Evolutionary conservation across 1,140 invertebrate species (phyloP).

Genomic region (Cotesia glomerata): DNA sequence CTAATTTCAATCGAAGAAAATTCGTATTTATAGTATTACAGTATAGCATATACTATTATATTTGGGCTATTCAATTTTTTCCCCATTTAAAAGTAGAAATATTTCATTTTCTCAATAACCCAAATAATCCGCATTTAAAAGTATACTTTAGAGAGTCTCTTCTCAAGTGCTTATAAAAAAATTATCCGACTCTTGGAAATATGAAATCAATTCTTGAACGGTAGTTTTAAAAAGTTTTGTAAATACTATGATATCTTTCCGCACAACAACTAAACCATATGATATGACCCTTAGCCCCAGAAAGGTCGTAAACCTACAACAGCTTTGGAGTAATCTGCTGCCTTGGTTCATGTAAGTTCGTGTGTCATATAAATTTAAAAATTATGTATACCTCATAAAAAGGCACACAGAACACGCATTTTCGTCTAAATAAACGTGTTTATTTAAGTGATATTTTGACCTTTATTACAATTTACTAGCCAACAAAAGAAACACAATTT

Average conservation of each 20-base stretch:
- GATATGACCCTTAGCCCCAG: conserved; percentile 55
- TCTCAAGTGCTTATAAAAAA: too few species aligned
- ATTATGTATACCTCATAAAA: conserved; percentile 20
- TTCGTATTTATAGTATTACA: too few species aligned
- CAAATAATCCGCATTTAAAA: too few species aligned
- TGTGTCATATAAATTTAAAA: conserved; percentile 39
- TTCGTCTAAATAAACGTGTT: neutral
- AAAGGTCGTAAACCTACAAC: conserved; percentile 59
- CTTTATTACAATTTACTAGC: too few species aligned
- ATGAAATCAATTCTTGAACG: neutral
- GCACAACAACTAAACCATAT: conserved; percentile 24
- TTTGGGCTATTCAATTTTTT: too few species aligned
- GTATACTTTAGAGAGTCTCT: too few species aligned
- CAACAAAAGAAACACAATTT: too few species aligned
- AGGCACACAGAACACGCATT: conserved; percentile 20
- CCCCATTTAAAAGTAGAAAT: too few species aligned
- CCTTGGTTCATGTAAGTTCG: conserved; percentile 63
- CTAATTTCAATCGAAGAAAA: too few species aligned
- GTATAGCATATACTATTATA: too few species aligned
- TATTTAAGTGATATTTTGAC: neutral
- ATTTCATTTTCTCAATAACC: too few species aligned
- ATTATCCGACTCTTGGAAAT: too few species aligned
- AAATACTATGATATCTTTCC: neutral
- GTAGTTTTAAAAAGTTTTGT: neutral
- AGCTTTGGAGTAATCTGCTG: conserved; percentile 56